Conservation (phyloP, 2,888 invertebrate species). For the Thysanoteuthis rhombus region DNA sequence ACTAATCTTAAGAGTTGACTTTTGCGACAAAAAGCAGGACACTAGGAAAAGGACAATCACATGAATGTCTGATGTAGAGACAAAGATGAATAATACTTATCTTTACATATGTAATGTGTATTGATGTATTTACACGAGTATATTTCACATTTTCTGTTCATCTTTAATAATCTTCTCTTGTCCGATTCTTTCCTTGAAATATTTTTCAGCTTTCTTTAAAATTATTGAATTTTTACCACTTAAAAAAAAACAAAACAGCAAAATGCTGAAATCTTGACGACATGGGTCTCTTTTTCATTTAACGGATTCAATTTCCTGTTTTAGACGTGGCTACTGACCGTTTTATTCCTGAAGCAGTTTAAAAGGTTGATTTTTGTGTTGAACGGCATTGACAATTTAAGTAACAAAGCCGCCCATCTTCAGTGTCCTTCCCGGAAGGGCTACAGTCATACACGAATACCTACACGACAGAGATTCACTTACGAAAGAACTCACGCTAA, state of each 20-base stretch:
- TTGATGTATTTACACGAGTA: neutral
- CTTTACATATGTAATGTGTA: neutral
- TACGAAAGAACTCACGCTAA: neutral
- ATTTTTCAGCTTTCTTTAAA: neutral
- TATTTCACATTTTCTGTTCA: neutral
- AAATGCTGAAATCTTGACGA: neutral
- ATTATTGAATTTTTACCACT: neutral
- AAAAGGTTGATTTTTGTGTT: neutral
- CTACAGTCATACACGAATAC: neutral
- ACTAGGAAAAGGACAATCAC: neutral
- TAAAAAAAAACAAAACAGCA: too few species aligned
- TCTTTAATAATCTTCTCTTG: neutral
- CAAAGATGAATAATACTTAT: neutral
- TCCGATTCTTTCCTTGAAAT: neutral
- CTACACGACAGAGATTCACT: neutral
- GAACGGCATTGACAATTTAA: neutral
- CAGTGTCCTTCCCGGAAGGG: neutral
- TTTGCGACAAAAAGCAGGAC: neutral
- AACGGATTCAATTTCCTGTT: neutral
- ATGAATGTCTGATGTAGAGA: neutral
- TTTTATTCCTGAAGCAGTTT: neutral
- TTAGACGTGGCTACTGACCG: neutral
- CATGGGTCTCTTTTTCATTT: neutral
- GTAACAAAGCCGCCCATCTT: neutral
- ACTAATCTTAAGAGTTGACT: neutral